Base-by-base conservation (phyloP, 2,797 vertebrate species). In the Lepus townsendii region DNA sequence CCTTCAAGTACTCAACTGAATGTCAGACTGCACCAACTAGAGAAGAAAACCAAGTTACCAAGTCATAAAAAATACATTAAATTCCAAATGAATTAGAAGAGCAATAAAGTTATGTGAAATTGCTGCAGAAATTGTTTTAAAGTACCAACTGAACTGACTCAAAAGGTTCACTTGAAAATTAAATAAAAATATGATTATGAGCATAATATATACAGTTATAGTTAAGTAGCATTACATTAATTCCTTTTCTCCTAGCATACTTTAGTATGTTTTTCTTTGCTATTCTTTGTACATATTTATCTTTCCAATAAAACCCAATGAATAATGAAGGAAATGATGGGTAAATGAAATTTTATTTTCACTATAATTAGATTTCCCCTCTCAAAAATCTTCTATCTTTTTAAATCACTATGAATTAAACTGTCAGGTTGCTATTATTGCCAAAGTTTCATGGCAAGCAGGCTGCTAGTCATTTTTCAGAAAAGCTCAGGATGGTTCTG, bases 271-370 rank as follows among this genome's bases (percentile, higher is more conserved):
- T 96, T 85, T 93, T 72, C 90, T 94, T 95, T 95, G 69, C 91
- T 76, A 82, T 87, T 95, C 87, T 77, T 96, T 82, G 69, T 93
- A 89, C 57, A 52, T 85, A 94, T 63, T 97, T 96, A 96, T 96
- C 88, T 96, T 93, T 32, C 60, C 90, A 97, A 96, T 95, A 95
- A 97, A 95, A 95, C 54, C 16, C 54, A 57, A 57, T 57, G 54
- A 93, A 92, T 95, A 97, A 97, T 91, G 86, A 95, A 97, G 96
- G 94, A 97, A 97, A 97, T 95, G 94, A 94, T 95, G 95, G 73
- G 75, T 91, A 96, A 97, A 96, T 97, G 94, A 95, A 97, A 97
- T 97, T 97, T 97, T 94, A 90, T 95, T 97, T 97, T 95, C 86
- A 85, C 83, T 63, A 22, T 97, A 96, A 97, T 97, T 96, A 92